Evolutionary conservation across 2,113 vertebrate genomes (phyloP), one percentile per base, ranked within the genome.

Genomic region (Cepphus grylle): DNA sequence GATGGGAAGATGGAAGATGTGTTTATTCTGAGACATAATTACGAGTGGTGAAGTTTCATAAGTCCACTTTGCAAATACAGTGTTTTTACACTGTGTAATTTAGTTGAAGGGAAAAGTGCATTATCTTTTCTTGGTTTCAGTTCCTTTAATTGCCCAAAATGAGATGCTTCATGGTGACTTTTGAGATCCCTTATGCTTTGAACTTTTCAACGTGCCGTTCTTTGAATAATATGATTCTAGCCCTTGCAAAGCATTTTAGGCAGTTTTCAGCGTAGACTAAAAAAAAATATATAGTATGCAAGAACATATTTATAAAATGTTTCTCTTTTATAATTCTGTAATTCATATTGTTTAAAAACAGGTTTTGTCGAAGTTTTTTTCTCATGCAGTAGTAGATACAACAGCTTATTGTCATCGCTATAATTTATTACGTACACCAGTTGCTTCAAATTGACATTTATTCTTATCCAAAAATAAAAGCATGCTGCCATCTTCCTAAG

Each of bases 1-100:
- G 85, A 70, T 61, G 70, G 65, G 32, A 71, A 80, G 47, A 49
- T 32, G 47, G 93, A 47, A 96, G 42, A 81, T 78, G 59, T 52
- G 40, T 79, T 96, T 96, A 93, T 96, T 79, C 94, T 81, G 84
- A 81, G 84, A 69, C 34, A 36, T 85, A 96, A 96, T 94, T 93
- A 71, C 0, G 6, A 84, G 86, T 89, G 91, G 94, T 71, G 56
- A 79, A n/a, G 65, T 47, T 91, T 93, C n/a, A 52, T 47, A 71
- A 91, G 76, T 84, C 69, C 56, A 4, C 73, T 78, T 58, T 71
- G 66, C 72, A 91, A 67, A 59, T 49, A 6, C 23, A 56, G 30
- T 32, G 45, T 21, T 81, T 78, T 67, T 55, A 0, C 26, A 34
- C 61, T 3, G 2, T 89, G 86, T 91, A 91, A 93, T 97, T 97